Evolutionary conservation across 2,888 invertebrate species (phyloP), one percentile per base, ranked within the genome.

Genomic region (Eugnorisma glareosa): DNA sequence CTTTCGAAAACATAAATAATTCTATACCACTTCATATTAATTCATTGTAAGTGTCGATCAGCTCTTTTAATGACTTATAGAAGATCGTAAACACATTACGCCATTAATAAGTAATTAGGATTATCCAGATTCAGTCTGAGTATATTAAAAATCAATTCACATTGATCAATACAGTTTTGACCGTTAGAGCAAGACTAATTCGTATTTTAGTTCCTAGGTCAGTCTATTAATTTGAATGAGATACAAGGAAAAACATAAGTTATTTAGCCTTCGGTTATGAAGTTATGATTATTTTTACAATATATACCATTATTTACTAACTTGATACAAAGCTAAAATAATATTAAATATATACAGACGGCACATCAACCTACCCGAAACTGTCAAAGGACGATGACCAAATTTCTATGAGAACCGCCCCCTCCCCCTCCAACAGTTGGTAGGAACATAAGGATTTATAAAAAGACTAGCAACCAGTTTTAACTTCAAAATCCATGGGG

Each of bases 81-180:
- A 51, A 6, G 28, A n/a, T 48, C 13, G 21, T 48, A 31, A 35
- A 74, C 21, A 24, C 21, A 35, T 54, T 8, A 37, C 13, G 7
- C 24, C 40, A 66, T 83, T n/a, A 76, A 80, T 43, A 54, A 64
- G 11, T 31, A 31, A 80, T 84, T 75, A 71, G 37, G 59, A 43
- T 83, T 72, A 84, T 77, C 85, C 78, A 80, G 80, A 76, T 83
- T 73, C 67, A 79, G 13, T 79, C 28, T n/a, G 11, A 69, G 24
- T 77, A 35, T 66, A 83, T 81, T 83, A 73, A 70, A 77, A 59
- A 70, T 77, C 77, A 54, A 83, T 84, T 77, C 64, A 78, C 45
- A 59, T 35, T 68, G 40, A 64, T 71, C 43, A 15, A 43, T 54
- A 43, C 35, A 63, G 37, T 21, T 43, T 5, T 15, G 6, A 8